These are phyloP conservation scores for Dasysyrphus tricinctus DNA, from an alignment of 2,888 invertebrate species.

Conservation along the genomic window DNA sequence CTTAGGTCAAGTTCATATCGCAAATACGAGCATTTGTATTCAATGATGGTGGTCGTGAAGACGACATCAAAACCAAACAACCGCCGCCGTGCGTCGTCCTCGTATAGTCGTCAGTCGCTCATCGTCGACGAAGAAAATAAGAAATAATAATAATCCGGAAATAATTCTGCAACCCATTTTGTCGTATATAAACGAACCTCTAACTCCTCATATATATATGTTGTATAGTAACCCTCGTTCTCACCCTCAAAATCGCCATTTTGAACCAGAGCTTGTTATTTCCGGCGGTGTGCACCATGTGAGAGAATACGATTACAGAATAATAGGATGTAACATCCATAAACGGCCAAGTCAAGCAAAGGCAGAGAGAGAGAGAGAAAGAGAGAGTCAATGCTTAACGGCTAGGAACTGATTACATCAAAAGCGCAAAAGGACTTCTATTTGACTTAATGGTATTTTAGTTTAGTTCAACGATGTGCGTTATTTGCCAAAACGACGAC, in stretches of 20 bases:
- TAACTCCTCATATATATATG: not conserved
- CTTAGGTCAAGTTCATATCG: slow-evolving; percentile 72
- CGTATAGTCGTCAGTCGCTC: not conserved
- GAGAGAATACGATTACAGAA: slow-evolving; percentile 75
- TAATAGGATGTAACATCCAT: slow-evolving; percentile 75
- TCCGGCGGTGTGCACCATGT: slow-evolving; percentile 69
- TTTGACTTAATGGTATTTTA: slow-evolving; percentile 75
- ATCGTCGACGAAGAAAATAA: slow-evolving; percentile 47
- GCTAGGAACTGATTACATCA: slow-evolving; percentile 75
- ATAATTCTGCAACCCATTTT: slow-evolving; percentile 70
- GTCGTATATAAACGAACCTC: not conserved
- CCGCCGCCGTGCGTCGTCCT: not conserved
- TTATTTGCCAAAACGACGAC: slow-evolving; percentile 62
- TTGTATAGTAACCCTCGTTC: not conserved
- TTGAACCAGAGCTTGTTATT: slow-evolving; percentile 58
- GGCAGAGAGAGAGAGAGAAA: slow-evolving; percentile 11
- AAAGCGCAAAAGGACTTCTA: slow-evolving; percentile 75
- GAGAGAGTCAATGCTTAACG: slow-evolving; percentile 64
- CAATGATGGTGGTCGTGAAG: slow-evolving; percentile 57
- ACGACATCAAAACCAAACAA: slow-evolving; percentile 18
- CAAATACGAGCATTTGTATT: slow-evolving; percentile 65
- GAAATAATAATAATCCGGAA: slow-evolving; percentile 75
- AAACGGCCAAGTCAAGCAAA: slow-evolving; percentile 66
- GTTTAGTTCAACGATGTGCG: slow-evolving; percentile 75
- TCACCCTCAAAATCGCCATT: slow-evolving; percentile 29